Evolutionary conservation across 2,797 vertebrate species (phyloP).

Genomic region (Numenius phaeopus): DNA sequence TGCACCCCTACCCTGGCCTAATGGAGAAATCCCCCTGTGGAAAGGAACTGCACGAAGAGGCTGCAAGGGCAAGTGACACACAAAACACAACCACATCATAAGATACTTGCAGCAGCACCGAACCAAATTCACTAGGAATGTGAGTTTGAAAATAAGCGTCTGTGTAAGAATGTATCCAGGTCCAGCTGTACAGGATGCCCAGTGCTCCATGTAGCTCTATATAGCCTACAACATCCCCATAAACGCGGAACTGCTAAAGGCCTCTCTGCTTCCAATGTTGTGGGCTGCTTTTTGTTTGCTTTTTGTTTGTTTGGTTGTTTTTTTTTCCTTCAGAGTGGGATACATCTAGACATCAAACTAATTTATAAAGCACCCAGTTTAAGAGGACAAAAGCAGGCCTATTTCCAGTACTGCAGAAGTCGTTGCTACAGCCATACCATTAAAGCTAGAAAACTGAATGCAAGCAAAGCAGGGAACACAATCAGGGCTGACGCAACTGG

Average conservation of each 20-base stretch:
- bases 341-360: background rate
- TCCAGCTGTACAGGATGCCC: background rate
- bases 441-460: background rate
- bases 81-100: background rate
- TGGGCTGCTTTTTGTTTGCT: background rate
- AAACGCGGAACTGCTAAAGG: background rate
- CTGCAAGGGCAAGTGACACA: background rate
- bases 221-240: accelerated
- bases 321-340: background rate
- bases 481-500: slow-evolving; percentile 34
- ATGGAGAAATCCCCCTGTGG: accelerated
- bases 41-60: accelerated
- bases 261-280: background rate
- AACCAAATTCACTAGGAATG: background rate
- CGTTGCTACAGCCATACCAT: background rate
- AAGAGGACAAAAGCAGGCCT: slow-evolving; percentile 6
- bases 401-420: background rate
- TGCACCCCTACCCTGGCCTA: background rate
- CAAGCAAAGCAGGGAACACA: background rate
- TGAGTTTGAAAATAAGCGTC: background rate
- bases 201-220: accelerated
- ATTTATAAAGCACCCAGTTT: background rate
- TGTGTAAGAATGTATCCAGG: background rate
- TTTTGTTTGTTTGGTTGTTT: no score
- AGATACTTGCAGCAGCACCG: background rate